Conservation (phyloP, 2,888 invertebrate genomes). For the Creontiades dilutus region DNA sequence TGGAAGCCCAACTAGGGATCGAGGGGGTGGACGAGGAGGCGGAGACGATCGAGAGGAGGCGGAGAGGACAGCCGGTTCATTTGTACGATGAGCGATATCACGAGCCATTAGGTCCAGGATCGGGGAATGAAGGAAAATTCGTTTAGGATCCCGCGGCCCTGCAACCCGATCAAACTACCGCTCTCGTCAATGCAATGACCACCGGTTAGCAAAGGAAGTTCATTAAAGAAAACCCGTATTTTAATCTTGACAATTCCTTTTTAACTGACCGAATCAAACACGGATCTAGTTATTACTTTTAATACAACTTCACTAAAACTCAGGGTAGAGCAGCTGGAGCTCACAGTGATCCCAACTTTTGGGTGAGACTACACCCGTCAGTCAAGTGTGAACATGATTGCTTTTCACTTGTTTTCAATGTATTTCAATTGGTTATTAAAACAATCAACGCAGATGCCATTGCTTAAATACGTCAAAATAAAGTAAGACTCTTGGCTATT, state of each 20-base stretch:
- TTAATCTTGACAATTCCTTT: neutral
- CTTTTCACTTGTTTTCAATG: too few species aligned
- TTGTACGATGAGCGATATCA: constrained; percentile 23
- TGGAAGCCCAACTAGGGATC: neutral
- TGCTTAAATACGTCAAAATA: too few species aligned
- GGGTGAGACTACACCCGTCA: too few species aligned
- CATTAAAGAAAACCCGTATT: neutral
- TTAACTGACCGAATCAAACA: too few species aligned
- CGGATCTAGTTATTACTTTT: too few species aligned
- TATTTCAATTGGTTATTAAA: too few species aligned
- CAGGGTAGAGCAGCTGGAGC: too few species aligned
- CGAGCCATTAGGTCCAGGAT: constrained; percentile 15
- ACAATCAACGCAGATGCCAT: too few species aligned
- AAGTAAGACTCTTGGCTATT: too few species aligned
- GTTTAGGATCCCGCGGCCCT: neutral
- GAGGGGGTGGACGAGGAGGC: neutral
- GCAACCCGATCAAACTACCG: neutral
- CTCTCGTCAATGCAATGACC: neutral
- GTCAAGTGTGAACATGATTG: too few species aligned
- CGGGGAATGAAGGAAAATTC: constrained; percentile 20
- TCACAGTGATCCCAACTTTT: too few species aligned
- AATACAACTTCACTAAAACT: too few species aligned
- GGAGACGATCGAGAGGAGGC: neutral
- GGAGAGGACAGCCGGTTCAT: neutral
- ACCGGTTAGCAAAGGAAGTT: neutral